phyloP scores from a whole-genome alignment of 2,113 vertebrate species.

The Globicephala melas region DNA sequence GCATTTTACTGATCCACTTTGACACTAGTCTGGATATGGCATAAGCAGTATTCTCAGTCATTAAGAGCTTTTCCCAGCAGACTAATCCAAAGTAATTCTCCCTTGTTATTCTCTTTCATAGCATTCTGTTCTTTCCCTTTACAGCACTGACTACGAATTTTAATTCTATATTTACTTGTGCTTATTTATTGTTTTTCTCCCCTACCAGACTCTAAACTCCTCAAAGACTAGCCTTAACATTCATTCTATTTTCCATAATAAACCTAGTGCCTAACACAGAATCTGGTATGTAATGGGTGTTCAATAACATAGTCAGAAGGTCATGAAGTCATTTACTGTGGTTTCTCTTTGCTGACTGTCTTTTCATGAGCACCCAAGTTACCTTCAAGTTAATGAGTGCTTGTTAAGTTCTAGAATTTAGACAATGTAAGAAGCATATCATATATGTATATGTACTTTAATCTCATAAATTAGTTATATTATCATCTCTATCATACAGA shows the following conservation, averaged over 20 bases:
- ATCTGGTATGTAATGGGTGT: neutral
- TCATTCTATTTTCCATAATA: neutral
- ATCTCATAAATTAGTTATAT: neutral
- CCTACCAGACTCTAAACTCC: neutral
- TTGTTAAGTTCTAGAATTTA: neutral
- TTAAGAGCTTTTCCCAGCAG: neutral
- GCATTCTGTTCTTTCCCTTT: neutral
- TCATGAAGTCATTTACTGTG: neutral
- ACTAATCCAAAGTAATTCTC: neutral
- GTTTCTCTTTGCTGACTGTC: neutral
- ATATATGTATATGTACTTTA: neutral
- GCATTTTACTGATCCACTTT: neutral
- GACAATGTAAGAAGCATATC: neutral
- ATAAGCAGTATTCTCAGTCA: neutral
- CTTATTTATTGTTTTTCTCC: neutral
- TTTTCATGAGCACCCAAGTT: neutral
- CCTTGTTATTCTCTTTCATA: neutral
- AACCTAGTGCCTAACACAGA: neutral
- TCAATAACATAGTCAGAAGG: neutral
- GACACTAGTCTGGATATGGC: neutral
- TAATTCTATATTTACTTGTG: neutral
- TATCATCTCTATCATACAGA: neutral
- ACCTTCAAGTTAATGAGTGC: neutral
- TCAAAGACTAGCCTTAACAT: neutral
- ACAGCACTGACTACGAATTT: neutral